Percentiles rank a stretch among this genome's conserved stretches.
These are phyloP conservation scores for Thunnus thynnus DNA, from an alignment of 2,113 vertebrate genomes.

Conservation along the genomic window DNA sequence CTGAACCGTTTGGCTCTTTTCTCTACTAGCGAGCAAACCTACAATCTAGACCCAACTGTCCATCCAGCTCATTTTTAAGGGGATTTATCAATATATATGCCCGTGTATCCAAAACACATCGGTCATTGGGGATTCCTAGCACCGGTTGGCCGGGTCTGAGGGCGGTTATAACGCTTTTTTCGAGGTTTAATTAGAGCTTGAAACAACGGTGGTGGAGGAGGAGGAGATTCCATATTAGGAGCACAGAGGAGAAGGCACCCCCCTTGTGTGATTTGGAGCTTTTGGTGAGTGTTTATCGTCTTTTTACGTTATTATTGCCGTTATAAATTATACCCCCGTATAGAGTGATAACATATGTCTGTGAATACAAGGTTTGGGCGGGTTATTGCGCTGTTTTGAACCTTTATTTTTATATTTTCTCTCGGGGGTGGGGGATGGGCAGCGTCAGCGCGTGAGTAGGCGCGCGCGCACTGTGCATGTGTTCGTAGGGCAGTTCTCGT, in stretches of 20 bases:
- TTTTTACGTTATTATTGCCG: conserved; percentile 42
- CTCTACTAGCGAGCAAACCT: conserved; percentile 90
- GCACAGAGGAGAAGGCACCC: conserved; percentile 82
- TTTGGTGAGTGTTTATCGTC: conserved; percentile 82
- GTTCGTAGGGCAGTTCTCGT: conserved; percentile 58
- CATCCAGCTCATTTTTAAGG: conserved; percentile 76
- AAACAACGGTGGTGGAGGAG: conserved; percentile 80
- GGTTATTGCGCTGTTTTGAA: conserved; percentile 50
- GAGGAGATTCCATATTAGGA: conserved; percentile 87
- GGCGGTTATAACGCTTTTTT: conserved; percentile 80
- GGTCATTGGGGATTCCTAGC: conserved; percentile 79
- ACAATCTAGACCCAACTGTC: conserved; percentile 91
- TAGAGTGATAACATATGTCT: background rate
- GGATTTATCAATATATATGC: conserved; percentile 69
- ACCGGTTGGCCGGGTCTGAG: conserved; percentile 63
- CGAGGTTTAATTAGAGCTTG: conserved; percentile 76
- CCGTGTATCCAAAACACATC: conserved; percentile 70
- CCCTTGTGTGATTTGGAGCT: conserved; percentile 83
- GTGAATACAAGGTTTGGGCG: conserved; percentile 13
- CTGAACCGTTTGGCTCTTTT: conserved; percentile 95
- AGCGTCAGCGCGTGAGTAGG: conserved; percentile 71
- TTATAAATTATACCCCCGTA: conserved; percentile 50
- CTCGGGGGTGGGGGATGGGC: conserved; percentile 84
- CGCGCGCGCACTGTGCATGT: conserved; percentile 56
- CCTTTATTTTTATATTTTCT: conserved; percentile 76